phyloP scores from a whole-genome alignment of 2,113 vertebrate species.

The Gracilinanus agilis region DNA sequence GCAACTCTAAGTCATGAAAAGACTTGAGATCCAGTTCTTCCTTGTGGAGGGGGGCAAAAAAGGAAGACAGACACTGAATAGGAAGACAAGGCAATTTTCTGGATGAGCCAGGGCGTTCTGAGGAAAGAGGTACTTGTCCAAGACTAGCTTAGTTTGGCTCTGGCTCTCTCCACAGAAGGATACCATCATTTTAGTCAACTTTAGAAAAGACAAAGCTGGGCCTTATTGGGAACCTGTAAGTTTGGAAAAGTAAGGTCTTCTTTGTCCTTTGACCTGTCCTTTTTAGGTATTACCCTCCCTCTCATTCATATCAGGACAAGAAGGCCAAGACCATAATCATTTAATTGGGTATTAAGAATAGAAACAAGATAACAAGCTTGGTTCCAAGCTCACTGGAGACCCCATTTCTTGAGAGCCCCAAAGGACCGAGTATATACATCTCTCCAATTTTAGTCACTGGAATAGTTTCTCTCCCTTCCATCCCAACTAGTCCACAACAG shows the following conservation, averaged over 20 bases:
- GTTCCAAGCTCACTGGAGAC: not conserved
- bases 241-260: not conserved
- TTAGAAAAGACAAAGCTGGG: not conserved
- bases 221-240: not conserved
- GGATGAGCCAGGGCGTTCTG: not conserved
- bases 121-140: not conserved
- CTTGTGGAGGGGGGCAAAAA: not conserved
- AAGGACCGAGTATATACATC: not conserved
- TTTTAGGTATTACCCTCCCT: not conserved
- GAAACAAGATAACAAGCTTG: not conserved
- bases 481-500: rapidly evolving
- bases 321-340: not conserved
- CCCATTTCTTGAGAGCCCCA: not conserved
- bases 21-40: not conserved
- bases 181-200: not conserved
- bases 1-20: not conserved
- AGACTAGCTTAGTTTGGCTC: not conserved
- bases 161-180: not conserved
- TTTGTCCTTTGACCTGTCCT: not conserved
- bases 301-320: not conserved
- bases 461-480: not conserved
- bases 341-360: not conserved
- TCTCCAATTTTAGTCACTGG: not conserved
- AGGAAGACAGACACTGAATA: not conserved
- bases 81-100: not conserved